Evolutionary conservation across 2,888 invertebrate species (phyloP).

Genomic region (Crematogaster levior): DNA sequence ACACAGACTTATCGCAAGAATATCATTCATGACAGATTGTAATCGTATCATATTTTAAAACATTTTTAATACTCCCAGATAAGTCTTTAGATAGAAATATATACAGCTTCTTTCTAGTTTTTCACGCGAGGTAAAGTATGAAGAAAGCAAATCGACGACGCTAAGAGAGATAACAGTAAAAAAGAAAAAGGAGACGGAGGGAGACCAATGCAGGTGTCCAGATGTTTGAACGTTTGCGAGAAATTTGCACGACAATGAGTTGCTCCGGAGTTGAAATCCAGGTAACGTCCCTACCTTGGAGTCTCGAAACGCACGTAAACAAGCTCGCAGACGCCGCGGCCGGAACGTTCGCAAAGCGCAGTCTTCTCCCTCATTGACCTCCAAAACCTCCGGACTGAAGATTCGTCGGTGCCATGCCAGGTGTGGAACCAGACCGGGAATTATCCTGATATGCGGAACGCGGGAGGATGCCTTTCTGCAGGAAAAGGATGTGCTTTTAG

Average conservation of each 20-base stretch:
- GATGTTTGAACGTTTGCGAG: background rate
- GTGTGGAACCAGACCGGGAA: too few species aligned
- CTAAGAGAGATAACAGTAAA: background rate
- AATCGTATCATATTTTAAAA: background rate
- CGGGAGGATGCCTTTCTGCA: too few species aligned
- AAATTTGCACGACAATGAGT: background rate
- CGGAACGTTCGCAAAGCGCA: background rate
- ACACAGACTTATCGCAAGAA: too few species aligned
- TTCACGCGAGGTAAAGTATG: background rate
- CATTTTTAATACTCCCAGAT: too few species aligned
- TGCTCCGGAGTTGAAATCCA: background rate
- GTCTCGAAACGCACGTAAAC: background rate
- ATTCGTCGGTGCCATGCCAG: too few species aligned
- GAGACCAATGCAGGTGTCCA: too few species aligned
- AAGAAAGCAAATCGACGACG: constrained; percentile 18
- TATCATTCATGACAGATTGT: too few species aligned
- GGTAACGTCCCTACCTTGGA: too few species aligned
- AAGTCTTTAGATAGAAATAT: background rate
- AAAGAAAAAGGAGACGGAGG: background rate
- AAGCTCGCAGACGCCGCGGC: background rate
- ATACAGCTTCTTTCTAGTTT: too few species aligned
- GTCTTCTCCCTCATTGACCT: background rate
- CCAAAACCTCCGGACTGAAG: background rate
- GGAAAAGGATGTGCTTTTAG: background rate
- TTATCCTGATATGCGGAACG: background rate